These are phyloP conservation scores for Cepaea hortensis DNA, from an alignment of 2,888 invertebrate species.

Conservation along the genomic window DNA sequence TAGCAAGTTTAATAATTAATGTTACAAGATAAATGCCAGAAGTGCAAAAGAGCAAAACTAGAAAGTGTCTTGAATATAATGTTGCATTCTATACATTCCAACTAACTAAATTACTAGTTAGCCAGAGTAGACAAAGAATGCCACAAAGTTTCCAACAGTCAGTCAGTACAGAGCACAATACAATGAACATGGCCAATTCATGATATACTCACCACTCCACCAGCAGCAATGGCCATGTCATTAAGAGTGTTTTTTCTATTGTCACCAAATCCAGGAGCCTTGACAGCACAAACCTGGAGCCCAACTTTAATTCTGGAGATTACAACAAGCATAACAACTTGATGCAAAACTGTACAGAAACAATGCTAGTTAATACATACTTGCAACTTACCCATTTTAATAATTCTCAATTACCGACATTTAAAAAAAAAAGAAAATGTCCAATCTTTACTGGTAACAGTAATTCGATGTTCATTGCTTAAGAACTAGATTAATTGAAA, in stretches of 20 bases:
- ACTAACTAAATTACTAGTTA: conserved; percentile 5
- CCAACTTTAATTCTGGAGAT: conserved; percentile 86
- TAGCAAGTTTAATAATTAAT: no score
- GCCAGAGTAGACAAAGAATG: conserved; percentile 11
- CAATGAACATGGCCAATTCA: no score
- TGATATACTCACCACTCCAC: conserved; percentile 82
- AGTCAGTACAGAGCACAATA: no score
- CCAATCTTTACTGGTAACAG: no score
- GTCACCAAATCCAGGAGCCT: conserved; percentile 97
- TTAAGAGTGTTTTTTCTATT: conserved; percentile 93
- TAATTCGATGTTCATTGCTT: no score
- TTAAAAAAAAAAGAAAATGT: no score
- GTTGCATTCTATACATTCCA: conserved; percentile 29
- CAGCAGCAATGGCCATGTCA: conserved; percentile 94
- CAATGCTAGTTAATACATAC: no score
- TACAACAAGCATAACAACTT: not conserved
- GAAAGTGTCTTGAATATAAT: conserved; percentile 30
- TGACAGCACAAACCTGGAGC: conserved; percentile 94
- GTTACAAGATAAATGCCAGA: conserved; percentile 15
- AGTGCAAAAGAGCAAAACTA: not conserved
- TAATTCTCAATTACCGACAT: no score
- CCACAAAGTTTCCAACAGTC: no score
- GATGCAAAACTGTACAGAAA: no score
- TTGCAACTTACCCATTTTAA: no score
- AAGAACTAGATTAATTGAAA: no score